These are phyloP conservation scores for Gobiocypris rarus DNA, from an alignment of 2,113 vertebrate species.

Conservation along the genomic window DNA sequence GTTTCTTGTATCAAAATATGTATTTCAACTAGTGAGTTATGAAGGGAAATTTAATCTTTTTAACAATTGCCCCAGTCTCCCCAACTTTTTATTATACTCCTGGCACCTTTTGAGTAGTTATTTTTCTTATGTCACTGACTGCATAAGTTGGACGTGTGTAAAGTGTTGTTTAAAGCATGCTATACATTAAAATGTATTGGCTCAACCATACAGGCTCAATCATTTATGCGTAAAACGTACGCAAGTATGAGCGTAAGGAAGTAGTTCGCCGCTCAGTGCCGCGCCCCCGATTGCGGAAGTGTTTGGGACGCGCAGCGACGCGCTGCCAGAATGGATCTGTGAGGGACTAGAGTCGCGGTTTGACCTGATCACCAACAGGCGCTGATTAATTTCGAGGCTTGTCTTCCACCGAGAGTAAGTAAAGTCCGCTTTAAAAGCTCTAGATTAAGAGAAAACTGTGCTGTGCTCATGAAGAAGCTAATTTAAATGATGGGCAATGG, in stretches of 20 bases:
- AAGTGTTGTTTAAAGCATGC: no score
- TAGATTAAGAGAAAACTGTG: neutral
- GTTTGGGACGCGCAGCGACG: neutral
- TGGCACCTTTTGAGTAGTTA: no score
- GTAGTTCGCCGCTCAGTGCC: no score
- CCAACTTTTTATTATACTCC: no score
- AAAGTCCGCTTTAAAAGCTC: neutral
- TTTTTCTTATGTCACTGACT: no score
- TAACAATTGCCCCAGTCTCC: no score
- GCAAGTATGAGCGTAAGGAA: neutral
- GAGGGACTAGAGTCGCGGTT: neutral
- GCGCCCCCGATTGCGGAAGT: neutral
- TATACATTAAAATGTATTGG: no score
- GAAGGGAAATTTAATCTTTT: no score
- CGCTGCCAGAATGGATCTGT: neutral
- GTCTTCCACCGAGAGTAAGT: neutral
- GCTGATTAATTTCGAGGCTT: neutral
- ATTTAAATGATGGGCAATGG: neutral
- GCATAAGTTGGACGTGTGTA: no score
- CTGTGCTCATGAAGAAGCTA: neutral
- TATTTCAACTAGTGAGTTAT: no score
- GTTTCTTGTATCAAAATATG: no score
- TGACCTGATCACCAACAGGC: neutral
- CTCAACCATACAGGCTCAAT: no score
- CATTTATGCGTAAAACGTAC: conserved; percentile 7